Conservation (phyloP, 2,113 vertebrate genomes). For the Gadus macrocephalus region DNA sequence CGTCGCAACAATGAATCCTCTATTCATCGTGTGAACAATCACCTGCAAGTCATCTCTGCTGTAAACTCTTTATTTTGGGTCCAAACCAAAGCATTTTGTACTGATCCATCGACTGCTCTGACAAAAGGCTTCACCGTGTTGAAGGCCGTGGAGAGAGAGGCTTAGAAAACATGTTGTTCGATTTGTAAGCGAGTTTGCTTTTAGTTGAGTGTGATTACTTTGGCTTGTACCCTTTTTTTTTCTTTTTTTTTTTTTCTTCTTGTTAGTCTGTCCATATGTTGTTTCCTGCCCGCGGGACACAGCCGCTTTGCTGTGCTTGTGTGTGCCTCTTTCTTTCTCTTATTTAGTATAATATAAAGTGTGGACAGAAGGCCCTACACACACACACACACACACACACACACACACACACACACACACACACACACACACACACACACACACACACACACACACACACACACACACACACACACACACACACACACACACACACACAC, state of each 20-base stretch:
- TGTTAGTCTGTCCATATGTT: constrained; percentile 3
- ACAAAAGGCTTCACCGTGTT: background rate
- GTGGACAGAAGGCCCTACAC: too few relatives aligned
- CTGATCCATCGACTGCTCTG: background rate
- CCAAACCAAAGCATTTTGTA: constrained; percentile 29
- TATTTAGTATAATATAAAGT: constrained; percentile 9
- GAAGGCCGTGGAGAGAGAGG: background rate
- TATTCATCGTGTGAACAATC: constrained; percentile 50
- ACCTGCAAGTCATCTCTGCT: constrained; percentile 32
- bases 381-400: too few relatives aligned
- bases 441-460: too few relatives aligned
- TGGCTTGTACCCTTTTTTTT: background rate
- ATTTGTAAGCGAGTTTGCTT: constrained; percentile 11
- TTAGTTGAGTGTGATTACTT: background rate
- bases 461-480: too few relatives aligned
- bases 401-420: too few relatives aligned
- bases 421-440: background rate
- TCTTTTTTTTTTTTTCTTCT: constrained; percentile 3
- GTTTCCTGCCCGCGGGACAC: constrained; percentile 5
- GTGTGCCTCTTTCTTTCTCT: constrained; percentile 16
- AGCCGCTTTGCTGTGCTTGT: background rate
- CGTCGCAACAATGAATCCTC: background rate
- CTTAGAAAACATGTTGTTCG: constrained; percentile 33
- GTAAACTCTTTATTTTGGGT: constrained; percentile 44
- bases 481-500: too few relatives aligned